Evolutionary conservation across 2,888 invertebrate species (phyloP).

Genomic region (Meteorus colon): DNA sequence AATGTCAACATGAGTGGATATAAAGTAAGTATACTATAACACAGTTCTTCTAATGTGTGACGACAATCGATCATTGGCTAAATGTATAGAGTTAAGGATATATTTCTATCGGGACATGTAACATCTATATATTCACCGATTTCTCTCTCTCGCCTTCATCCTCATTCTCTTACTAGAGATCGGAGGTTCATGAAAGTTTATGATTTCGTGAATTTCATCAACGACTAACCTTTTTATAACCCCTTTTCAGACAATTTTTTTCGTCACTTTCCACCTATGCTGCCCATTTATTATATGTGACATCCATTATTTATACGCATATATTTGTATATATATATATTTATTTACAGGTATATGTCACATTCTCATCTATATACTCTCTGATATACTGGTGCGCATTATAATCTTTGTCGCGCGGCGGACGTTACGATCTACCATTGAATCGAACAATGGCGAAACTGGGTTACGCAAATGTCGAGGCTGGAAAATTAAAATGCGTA

Average conservation of each 20-base stretch:
- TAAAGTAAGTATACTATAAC: constrained; percentile 19
- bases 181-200: constrained; percentile 53
- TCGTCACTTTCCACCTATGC: neutral
- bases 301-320: constrained; percentile 25
- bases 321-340: constrained; percentile 19
- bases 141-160: neutral
- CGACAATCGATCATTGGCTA: constrained; percentile 31
- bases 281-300: constrained; percentile 40
- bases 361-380: constrained; percentile 37
- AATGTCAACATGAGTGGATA: constrained; percentile 39
- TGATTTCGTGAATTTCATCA: constrained; percentile 57
- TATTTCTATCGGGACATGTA: constrained; percentile 4
- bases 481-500: constrained; percentile 69
- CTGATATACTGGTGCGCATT: constrained; percentile 51
- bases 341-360: constrained; percentile 30
- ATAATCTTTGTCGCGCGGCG: constrained; percentile 61
- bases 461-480: constrained; percentile 72
- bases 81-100: neutral
- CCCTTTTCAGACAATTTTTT: neutral
- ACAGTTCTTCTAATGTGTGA: neutral
- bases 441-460: constrained; percentile 72
- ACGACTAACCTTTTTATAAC: constrained; percentile 49
- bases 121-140: constrained; percentile 13
- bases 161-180: neutral
- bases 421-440: constrained; percentile 69